Evolutionary conservation across 2,888 invertebrate genomes (phyloP).

Genomic region (Rambutsinella grinnellia): DNA sequence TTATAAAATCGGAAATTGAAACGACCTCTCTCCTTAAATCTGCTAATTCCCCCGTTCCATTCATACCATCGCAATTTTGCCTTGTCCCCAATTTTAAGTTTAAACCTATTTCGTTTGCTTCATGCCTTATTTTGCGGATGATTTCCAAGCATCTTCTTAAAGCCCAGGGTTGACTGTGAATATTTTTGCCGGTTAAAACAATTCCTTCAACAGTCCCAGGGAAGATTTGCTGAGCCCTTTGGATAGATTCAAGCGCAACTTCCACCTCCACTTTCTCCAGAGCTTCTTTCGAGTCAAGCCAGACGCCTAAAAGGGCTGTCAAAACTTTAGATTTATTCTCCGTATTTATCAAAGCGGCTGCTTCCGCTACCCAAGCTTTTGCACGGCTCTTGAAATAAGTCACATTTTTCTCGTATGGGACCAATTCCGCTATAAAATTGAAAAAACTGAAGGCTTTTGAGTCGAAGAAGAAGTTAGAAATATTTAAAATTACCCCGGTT

Average conservation of each 20-base stretch:
- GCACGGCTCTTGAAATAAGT: not conserved
- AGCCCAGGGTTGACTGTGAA: not conserved
- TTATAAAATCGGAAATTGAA: not conserved
- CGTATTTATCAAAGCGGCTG: not conserved
- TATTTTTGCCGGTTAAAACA: not conserved
- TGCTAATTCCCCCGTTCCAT: not conserved
- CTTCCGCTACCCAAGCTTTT: not conserved
- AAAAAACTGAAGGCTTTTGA: too few relatives aligned
- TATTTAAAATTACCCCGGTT: too few relatives aligned
- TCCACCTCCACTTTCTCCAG: not conserved
- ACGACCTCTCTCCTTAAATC: not conserved
- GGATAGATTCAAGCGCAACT: not conserved
- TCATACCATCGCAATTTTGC: not conserved
- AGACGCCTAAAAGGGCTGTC: not conserved
- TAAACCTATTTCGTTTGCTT: too few relatives aligned
- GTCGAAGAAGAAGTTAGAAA: too few relatives aligned
- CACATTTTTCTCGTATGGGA: too few relatives aligned
- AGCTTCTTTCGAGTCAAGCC: not conserved
- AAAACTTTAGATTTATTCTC: not conserved
- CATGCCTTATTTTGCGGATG: too few relatives aligned
- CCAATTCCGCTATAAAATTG: too few relatives aligned
- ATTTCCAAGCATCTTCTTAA: not conserved
- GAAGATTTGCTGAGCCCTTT: not conserved
- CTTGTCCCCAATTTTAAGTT: not conserved
- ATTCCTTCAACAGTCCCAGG: not conserved